Evolutionary conservation across 1,140 invertebrate genomes (phyloP).

Genomic region (Fragariocoptes setiger): DNA sequence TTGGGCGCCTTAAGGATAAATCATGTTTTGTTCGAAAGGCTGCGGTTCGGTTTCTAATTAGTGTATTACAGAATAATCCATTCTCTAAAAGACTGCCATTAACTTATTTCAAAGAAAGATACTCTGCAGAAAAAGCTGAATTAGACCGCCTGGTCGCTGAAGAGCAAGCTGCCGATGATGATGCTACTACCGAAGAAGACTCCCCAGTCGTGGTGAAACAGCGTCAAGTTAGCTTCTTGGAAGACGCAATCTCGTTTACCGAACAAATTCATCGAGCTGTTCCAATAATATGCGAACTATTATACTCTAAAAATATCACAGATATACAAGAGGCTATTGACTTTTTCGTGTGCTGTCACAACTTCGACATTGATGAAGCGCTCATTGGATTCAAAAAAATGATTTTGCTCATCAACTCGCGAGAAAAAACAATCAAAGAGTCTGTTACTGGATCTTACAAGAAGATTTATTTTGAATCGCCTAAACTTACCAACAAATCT

Average conservation of each 20-base stretch:
- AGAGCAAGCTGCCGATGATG: constrained; percentile 15
- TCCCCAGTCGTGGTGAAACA: background rate
- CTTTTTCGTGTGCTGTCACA: constrained; percentile 43
- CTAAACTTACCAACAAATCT: background rate
- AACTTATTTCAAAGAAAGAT: constrained; percentile 23
- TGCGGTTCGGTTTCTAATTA: constrained; percentile 35
- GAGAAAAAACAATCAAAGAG: constrained; percentile 26
- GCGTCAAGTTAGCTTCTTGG: constrained; percentile 16
- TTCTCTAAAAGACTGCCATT: constrained; percentile 30
- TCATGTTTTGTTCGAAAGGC: constrained; percentile 39
- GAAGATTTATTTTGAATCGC: constrained; percentile 23
- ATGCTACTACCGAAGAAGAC: background rate
- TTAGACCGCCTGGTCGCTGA: constrained; percentile 22
- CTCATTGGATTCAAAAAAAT: constrained; percentile 35
- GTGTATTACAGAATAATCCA: constrained; percentile 41
- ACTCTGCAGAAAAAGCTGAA: constrained; percentile 23
- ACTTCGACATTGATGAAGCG: constrained; percentile 37
- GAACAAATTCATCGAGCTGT: constrained; percentile 30
- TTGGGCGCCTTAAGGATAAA: constrained; percentile 38
- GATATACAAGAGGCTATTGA: constrained; percentile 52
- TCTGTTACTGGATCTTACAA: constrained; percentile 29
- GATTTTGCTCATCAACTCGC: constrained; percentile 37
- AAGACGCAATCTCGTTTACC: constrained; percentile 31
- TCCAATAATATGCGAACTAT: constrained; percentile 31
- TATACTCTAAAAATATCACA: constrained; percentile 34